Evolutionary conservation across 2,113 vertebrate genomes (phyloP).

Genomic region (Equus quagga): DNA sequence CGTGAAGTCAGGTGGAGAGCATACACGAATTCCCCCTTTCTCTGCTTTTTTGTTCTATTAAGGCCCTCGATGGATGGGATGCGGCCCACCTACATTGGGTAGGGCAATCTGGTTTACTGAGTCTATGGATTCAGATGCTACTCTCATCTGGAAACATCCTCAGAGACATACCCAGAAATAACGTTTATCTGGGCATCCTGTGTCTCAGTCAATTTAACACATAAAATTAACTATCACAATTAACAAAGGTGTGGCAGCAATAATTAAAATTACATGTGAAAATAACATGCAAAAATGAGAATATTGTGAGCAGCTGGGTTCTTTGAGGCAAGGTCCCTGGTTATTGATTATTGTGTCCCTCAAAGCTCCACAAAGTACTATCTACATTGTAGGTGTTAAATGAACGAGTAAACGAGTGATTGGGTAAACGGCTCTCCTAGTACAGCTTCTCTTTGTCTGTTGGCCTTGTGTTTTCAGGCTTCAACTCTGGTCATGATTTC

Average conservation of each 20-base stretch:
- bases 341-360: neutral
- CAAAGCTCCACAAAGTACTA: neutral
- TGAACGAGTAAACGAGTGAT: neutral
- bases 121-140: neutral
- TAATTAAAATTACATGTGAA: constrained; percentile 51
- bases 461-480: constrained; percentile 30
- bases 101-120: neutral
- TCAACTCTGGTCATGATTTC: neutral
- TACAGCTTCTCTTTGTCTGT: neutral
- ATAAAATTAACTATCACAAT: neutral
- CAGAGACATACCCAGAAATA: neutral
- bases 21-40: neutral
- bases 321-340: neutral
- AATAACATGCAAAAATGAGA: neutral
- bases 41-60: neutral
- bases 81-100: neutral
- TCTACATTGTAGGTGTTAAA: neutral
- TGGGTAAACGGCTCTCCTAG: neutral
- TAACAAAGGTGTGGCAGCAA: neutral
- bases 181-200: neutral
- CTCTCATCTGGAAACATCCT: neutral
- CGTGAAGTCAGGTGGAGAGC: neutral
- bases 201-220: neutral
- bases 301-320: neutral
- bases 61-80: neutral